Base-by-base conservation (phyloP, 2,113 vertebrate species). In the Scytalopus superciliaris region DNA sequence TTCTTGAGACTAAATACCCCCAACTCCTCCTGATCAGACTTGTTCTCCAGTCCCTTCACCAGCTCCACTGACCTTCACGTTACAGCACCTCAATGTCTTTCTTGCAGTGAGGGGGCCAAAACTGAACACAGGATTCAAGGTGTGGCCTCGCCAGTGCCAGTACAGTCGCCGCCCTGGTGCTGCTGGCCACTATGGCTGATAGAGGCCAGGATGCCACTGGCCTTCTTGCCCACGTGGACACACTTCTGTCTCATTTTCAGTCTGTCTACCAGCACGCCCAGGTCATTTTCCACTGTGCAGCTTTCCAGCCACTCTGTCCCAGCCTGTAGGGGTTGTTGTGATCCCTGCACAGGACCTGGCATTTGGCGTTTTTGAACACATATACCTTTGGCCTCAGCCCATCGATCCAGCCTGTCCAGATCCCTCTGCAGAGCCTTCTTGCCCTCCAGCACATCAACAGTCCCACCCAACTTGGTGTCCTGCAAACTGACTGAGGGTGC, bases 381-480 rank as follows among this genome's bases (percentile, higher is more conserved):
- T 53, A 10, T 19, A 13, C 9, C 8, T 2, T 0, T 21, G 39
- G 30, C 7, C 21, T 64, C 1, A 1, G 42, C 24, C 8, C 16
- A 22, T 19, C 0, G 0, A 19, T 30, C 24, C 45, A 76, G 21
- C 28, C 57, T 50, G 24, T 8, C 3, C 57, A 56, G 24, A 50
- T 35, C 9, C 28, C 40, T 55, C 45, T 89, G 57, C 10, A 84
- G 39, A 24, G 4, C 15, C 24, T 35, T 44, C 33, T 33, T 60
- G 15, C 8, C 4, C 18, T 25, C 9, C 6, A 40, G 52, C 2
- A 60, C 12, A 33, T 9, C 21, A 50, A 19, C 7, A 9, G 7
- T 35, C 0, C 6, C 0, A 0, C 5, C 6, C 16, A 52, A 1
- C 0, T 7, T 9, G 1, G 4, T 35, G 21, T 56, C 22, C 19